Base-by-base conservation (phyloP, 2,888 invertebrate genomes). In the Leucophenga montana region DNA sequence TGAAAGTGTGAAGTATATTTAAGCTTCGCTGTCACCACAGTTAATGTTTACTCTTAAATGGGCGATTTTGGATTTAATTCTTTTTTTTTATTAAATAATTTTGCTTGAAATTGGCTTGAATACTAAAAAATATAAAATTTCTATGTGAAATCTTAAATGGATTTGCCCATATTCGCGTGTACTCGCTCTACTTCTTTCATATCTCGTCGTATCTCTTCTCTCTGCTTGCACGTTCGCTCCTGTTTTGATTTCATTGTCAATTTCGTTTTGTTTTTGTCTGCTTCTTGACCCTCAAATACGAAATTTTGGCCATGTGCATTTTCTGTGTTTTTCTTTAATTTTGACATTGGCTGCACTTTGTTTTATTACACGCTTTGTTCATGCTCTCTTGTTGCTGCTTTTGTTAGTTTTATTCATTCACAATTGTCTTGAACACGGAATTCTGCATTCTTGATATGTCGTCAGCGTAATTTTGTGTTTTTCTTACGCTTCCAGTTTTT, bases 271-370 rank as follows among this genome's bases (percentile, higher is more conserved):
- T 27, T 56, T 18, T 59, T 62, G 62, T 46, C 16, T 27, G 39
- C 33, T 18, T 22, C 46, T 62, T 62, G 62, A 62, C 62, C 62
- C 62, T 62, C 62, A 62, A 46, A 62, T 31, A 13, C 9, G 9
- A 39, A 39, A 13, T 6, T 50, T 50, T 50, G 59, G 39, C 59
- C 59, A 61, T 61, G 39, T 61, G 59, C 59, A 27, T 57, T 57
- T 57, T 11, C 3, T 33, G 3, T 33, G 8, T 33, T 33, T 33
- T 33, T 39, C 11, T 39, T 39, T 59, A 33, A 33, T 61, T 33
- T 61, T 61, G 57, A 16, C 57, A 57, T 31, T 57, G 50, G 18
- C 16, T 50, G 18, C 31, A 5, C 31, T 57, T 13, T 57, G 33
- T 31, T n/a, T 57, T 14, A 33, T 27, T 27, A 27, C 27, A 4